phyloP scores from a whole-genome alignment of 2,797 vertebrate genomes.

The Limnodromus scolopaceus region DNA sequence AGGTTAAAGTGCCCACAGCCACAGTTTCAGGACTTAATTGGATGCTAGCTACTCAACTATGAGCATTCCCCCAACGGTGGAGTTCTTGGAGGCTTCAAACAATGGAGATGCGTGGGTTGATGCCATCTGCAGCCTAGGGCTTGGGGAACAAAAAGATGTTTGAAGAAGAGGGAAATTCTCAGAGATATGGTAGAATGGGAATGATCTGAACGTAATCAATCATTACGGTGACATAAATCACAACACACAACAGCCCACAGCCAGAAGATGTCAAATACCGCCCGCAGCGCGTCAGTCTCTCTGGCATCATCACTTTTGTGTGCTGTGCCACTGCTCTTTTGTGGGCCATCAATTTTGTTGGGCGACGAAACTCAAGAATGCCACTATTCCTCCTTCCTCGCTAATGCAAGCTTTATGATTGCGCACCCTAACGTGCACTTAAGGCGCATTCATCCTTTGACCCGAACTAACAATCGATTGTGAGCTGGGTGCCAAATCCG shows the following conservation, averaged over 20 bases:
- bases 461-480: constrained; percentile 76
- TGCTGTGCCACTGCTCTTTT: constrained; percentile 71
- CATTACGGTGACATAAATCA: constrained; percentile 94
- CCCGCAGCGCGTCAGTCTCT: constrained; percentile 83
- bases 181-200: constrained; percentile 91
- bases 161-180: constrained; percentile 85
- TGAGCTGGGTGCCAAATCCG: constrained; percentile 68
- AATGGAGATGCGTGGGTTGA: constrained; percentile 95
- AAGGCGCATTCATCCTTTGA: constrained; percentile 81
- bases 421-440: constrained; percentile 83
- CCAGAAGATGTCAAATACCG: constrained; percentile 81
- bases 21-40: constrained; percentile 77
- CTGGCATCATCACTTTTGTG: constrained; percentile 85
- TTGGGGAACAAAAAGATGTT: constrained; percentile 80
- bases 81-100: constrained; percentile 81
- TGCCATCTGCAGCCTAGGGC: constrained; percentile 90
- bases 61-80: constrained; percentile 69
- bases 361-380: constrained; percentile 57
- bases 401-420: constrained; percentile 88
- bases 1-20: constrained; percentile 72
- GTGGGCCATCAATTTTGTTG: constrained; percentile 76
- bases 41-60: constrained; percentile 65
- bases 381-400: background rate
- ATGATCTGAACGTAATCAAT: constrained; percentile 94
- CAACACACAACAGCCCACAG: constrained; percentile 86